A percentile compares a stretch with the other conserved stretches of the same genome.
Evolutionary conservation across 2,113 vertebrate genomes (phyloP).

Genomic region (Danionella cerebrum): DNA sequence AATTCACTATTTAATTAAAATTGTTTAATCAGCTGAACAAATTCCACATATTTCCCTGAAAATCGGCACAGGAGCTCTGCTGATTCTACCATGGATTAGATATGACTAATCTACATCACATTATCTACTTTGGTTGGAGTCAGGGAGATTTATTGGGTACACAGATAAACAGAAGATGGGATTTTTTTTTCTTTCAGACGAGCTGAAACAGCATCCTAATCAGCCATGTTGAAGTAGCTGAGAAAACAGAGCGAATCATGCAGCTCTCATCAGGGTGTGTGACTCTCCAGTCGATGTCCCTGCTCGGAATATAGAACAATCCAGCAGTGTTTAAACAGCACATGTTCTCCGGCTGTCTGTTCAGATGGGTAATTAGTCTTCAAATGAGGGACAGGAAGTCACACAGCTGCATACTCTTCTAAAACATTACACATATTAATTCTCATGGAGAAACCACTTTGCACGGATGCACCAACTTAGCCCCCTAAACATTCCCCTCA

Average conservation of each 20-base stretch:
- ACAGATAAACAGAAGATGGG: constrained; percentile 26
- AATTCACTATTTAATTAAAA: no score
- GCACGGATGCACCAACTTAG: not conserved
- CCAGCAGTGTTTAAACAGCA: constrained; percentile 7
- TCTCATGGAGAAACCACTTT: no score
- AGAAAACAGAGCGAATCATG: not conserved
- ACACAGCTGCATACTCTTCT: constrained; percentile 2
- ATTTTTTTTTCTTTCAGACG: not conserved
- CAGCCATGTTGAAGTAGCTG: not conserved
- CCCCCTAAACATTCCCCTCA: constrained; percentile 26
- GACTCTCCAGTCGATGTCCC: constrained; percentile 22
- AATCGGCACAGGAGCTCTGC: not conserved
- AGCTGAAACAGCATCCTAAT: constrained; percentile 25
- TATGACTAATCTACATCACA: constrained; percentile 29
- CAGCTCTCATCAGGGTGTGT: constrained; percentile 13
- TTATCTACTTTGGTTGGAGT: constrained; percentile 19
- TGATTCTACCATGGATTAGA: not conserved
- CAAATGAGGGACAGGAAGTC: constrained; percentile 21
- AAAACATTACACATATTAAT: not conserved
- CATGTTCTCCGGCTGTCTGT: constrained; percentile 17
- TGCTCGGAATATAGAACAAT: constrained; percentile 28
- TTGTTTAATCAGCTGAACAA: not conserved
- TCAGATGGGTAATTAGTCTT: constrained; percentile 30
- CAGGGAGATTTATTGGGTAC: constrained; percentile 1
- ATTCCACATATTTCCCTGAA: not conserved